phyloP scores from a whole-genome alignment of 2,888 invertebrate genomes.

The Thysanoteuthis rhombus region DNA sequence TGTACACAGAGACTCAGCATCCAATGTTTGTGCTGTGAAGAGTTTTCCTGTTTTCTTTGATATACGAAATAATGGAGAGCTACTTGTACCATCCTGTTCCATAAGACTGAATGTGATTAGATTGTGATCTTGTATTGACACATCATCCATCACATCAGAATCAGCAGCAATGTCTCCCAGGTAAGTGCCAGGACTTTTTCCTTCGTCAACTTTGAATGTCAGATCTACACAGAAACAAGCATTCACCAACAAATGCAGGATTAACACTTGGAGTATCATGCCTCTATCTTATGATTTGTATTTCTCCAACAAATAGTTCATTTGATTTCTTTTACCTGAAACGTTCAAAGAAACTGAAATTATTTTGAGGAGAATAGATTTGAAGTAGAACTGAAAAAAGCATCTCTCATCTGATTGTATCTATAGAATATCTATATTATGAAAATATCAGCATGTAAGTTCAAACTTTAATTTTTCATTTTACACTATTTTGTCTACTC shows the following conservation, averaged over 20 bases:
- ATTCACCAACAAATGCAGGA: background rate
- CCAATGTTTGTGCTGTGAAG: background rate
- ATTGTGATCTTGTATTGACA: background rate
- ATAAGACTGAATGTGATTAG: background rate
- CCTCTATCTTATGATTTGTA: background rate
- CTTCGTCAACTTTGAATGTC: background rate
- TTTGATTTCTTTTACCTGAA: background rate
- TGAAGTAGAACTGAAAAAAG: background rate
- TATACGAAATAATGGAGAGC: background rate
- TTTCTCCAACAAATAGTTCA: background rate
- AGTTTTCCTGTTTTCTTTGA: slow-evolving; percentile 1
- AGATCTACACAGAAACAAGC: background rate
- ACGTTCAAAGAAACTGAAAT: background rate
- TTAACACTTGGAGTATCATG: background rate
- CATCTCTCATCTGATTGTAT: background rate
- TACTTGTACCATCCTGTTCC: background rate
- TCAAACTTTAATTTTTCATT: no score
- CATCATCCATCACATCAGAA: background rate
- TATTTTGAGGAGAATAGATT: background rate
- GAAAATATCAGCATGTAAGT: no score
- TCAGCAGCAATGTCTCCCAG: background rate
- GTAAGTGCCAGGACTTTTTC: background rate
- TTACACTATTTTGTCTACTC: no score
- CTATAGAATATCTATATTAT: background rate
- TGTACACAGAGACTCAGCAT: slow-evolving; percentile 1